Conservation (phyloP, 2,797 vertebrate genomes). For the Pangasius djambal region DNA sequence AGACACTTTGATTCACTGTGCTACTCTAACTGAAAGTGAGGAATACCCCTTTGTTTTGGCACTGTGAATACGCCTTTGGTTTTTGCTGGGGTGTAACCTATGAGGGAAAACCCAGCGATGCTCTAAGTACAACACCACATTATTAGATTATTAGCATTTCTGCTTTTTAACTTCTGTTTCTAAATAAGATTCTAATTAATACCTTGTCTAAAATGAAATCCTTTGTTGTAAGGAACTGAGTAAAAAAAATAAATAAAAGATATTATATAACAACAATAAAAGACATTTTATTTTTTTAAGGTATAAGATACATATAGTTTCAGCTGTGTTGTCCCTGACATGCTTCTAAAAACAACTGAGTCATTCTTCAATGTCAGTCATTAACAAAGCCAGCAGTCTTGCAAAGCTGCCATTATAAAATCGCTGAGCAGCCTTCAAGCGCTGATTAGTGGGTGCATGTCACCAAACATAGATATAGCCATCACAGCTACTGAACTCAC, state of each 20-base stretch:
- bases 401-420: constrained; percentile 45
- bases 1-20: neutral
- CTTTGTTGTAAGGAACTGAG: neutral
- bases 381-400: constrained; percentile 34
- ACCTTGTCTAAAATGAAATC: neutral
- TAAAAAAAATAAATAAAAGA: too few relatives aligned
- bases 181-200: neutral
- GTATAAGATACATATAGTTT: neutral
- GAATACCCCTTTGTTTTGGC: neutral
- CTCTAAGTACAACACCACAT: too few relatives aligned
- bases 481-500: constrained; percentile 27
- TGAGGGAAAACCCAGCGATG: neutral
- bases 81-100: neutral
- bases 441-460: constrained; percentile 44
- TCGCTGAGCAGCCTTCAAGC: constrained; percentile 31
- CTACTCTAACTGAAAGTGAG: neutral
- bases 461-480: constrained; percentile 39
- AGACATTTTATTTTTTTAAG: neutral
- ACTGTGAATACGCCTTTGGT: too few relatives aligned
- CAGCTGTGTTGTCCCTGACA: constrained; percentile 17
- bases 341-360: constrained; percentile 27
- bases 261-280: too few relatives aligned
- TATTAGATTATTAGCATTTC: neutral
- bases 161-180: neutral
- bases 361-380: constrained; percentile 32